Conservation (phyloP, 2,797 vertebrate genomes). For the Anniella stebbinsi region DNA sequence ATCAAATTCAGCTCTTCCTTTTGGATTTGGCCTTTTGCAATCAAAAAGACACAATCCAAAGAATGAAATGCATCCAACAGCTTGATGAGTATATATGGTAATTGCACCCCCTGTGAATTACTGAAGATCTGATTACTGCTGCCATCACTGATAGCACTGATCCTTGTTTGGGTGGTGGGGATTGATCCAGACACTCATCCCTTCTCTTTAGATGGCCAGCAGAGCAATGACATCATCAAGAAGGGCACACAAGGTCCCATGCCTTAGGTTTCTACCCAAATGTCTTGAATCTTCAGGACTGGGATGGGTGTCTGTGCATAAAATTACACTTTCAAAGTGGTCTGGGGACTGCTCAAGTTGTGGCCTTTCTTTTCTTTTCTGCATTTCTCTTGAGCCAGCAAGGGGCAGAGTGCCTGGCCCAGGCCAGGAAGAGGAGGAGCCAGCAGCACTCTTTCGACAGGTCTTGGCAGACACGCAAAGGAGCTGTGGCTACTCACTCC, state of each 20-base stretch:
- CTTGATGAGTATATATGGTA: too few relatives aligned
- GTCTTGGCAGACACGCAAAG: not conserved
- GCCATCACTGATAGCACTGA: too few relatives aligned
- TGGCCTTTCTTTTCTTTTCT: not conserved
- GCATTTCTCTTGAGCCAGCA: not conserved
- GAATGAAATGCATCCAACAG: too few relatives aligned
- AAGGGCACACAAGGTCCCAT: too few relatives aligned
- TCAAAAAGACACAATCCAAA: too few relatives aligned
- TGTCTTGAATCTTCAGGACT: not conserved
- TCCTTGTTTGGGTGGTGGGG: too few relatives aligned
- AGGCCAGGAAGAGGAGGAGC: not conserved
- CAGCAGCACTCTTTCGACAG: not conserved
- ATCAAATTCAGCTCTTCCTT: too few relatives aligned
- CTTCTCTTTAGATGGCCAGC: not conserved
- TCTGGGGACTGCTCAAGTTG: not conserved
- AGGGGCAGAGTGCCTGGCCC: not conserved
- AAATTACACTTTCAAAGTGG: not conserved
- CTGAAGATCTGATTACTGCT: too few relatives aligned
- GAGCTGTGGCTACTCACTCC: not conserved
- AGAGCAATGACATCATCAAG: not conserved
- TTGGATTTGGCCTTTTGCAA: too few relatives aligned
- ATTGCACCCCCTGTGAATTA: too few relatives aligned
- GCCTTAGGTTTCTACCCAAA: too few relatives aligned
- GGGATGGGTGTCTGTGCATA: not conserved
- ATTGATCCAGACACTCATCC: not conserved